phyloP scores from a whole-genome alignment of 2,888 invertebrate genomes.

The Melanotus villosus region DNA sequence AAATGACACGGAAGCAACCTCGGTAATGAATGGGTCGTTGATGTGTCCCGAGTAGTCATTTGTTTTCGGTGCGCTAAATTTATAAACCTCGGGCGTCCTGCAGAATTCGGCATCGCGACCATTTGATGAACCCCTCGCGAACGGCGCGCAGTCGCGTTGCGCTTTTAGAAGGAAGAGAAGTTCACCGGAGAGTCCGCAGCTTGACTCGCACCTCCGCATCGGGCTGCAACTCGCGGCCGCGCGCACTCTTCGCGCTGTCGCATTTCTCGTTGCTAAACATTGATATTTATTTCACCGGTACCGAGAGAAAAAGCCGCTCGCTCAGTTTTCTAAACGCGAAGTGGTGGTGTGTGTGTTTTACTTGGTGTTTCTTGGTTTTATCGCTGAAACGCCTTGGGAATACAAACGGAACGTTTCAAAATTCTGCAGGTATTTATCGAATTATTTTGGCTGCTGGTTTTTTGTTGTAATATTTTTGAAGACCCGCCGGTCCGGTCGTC shows the following conservation, averaged over 20 bases:
- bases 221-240: conserved; percentile 39
- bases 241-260: conserved; percentile 44
- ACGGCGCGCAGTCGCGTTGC: conserved; percentile 52
- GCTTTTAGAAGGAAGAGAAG: conserved; percentile 55
- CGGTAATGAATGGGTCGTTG: not conserved
- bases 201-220: conserved; percentile 35
- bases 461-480: no score
- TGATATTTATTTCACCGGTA: conserved; percentile 41
- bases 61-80: not conserved
- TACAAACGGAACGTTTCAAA: not conserved
- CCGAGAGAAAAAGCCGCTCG: conserved; percentile 30
- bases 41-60: not conserved
- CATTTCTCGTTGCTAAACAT: conserved; percentile 40
- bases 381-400: no score
- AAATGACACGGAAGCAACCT: not conserved
- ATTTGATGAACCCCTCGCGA: conserved; percentile 23
- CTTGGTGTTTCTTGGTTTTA: conserved; percentile 13
- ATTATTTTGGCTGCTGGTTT: not conserved
- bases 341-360: conserved; percentile 31
- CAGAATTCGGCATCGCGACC: conserved; percentile 22
- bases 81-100: not conserved
- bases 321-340: conserved; percentile 28
- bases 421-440: conserved; percentile 9
- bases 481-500: no score
- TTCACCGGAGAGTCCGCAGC: conserved; percentile 41